Evolutionary conservation across 2,113 vertebrate genomes (phyloP).

Genomic region (Stegostoma tigrinum): DNA sequence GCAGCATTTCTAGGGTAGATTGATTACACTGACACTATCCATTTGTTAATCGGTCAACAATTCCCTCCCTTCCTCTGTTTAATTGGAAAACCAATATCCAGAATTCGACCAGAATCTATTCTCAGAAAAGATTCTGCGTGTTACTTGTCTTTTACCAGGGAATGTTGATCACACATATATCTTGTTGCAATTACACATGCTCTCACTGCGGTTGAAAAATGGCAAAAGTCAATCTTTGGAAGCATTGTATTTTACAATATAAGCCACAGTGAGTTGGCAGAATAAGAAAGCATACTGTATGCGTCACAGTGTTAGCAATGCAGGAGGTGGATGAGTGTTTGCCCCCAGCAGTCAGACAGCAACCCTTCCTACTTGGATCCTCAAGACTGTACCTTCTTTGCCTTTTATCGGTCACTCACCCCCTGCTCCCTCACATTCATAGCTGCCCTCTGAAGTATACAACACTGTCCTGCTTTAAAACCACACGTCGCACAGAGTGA

Average conservation of each 20-base stretch:
- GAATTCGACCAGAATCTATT: background rate
- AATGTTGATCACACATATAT: background rate
- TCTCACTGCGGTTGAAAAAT: background rate
- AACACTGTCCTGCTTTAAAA: background rate
- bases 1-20: background rate
- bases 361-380: background rate
- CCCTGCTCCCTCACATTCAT: background rate
- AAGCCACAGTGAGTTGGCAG: background rate
- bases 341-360: background rate
- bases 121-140: background rate
- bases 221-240: background rate
- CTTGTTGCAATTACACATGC: background rate
- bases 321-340: background rate
- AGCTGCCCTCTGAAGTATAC: background rate
- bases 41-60: no score
- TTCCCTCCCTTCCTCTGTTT: background rate
- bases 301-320: background rate
- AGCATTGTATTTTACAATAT: background rate
- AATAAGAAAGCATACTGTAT: background rate
- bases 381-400: background rate
- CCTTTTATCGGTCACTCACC: background rate
- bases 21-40: background rate
- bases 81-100: background rate
- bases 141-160: background rate
- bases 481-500: background rate